Evolutionary conservation across 2,797 vertebrate species (phyloP).

Genomic region (Pitangus sulphuratus): DNA sequence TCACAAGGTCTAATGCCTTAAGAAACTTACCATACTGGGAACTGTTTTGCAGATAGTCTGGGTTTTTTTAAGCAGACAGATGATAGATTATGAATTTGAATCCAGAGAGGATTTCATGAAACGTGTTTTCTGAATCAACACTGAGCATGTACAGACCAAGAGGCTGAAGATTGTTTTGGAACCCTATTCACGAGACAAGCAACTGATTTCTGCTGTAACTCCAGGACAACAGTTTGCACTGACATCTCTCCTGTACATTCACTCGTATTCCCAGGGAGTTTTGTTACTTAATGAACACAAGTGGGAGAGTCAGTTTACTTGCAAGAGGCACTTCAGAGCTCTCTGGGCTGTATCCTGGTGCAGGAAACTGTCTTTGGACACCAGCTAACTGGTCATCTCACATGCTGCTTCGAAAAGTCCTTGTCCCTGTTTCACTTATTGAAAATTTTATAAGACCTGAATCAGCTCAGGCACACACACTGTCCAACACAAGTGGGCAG

Average conservation of each 20-base stretch:
- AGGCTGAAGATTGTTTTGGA: background rate
- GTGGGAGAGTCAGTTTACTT: background rate
- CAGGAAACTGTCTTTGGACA: background rate
- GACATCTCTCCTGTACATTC: background rate
- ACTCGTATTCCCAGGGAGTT: background rate
- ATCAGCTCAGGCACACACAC: background rate
- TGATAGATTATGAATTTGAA: conserved; percentile 36
- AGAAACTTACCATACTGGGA: conserved; percentile 41
- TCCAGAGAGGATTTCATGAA: conserved; percentile 24
- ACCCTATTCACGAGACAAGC: background rate
- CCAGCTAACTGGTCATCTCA: background rate
- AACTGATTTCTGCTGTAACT: background rate
- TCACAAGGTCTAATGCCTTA: conserved; percentile 13
- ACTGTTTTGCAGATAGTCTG: conserved; percentile 9
- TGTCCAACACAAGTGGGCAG: background rate
- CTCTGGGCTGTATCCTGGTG: background rate
- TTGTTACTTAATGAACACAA: background rate
- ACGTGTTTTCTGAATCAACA: conserved; percentile 27
- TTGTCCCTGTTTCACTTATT: background rate
- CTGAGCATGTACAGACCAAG: background rate
- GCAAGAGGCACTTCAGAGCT: background rate
- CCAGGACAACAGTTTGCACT: background rate
- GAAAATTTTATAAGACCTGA: background rate
- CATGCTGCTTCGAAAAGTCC: background rate
- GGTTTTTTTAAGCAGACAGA: background rate